Conservation (phyloP, 2,888 invertebrate species). For the Melieria crassipennis region DNA sequence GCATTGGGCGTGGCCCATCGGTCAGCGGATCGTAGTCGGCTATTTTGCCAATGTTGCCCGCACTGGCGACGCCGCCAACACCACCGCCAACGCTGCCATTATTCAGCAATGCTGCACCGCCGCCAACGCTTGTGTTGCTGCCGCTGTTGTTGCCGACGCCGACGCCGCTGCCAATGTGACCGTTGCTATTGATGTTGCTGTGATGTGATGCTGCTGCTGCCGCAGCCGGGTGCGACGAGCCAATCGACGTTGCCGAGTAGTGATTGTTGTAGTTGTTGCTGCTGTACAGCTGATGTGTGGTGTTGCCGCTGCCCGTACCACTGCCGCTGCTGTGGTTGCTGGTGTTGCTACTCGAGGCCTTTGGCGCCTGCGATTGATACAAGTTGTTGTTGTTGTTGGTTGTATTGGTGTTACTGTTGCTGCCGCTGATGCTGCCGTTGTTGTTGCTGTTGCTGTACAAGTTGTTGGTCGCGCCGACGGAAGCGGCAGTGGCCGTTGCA, state of each 20-base stretch:
- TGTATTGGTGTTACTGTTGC: conserved; percentile 32
- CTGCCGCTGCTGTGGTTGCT: conserved; percentile 42
- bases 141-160: conserved; percentile 27
- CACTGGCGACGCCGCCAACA: conserved; percentile 42
- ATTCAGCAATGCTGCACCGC: conserved; percentile 40
- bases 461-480: conserved; percentile 44
- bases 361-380: conserved; percentile 45
- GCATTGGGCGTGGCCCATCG: conserved; percentile 75
- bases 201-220: conserved; percentile 20
- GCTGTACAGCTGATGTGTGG: conserved; percentile 54
- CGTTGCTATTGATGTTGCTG: conserved; percentile 39
- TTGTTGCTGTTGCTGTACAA: conserved; percentile 35
- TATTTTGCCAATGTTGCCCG: conserved; percentile 72
- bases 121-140: conserved; percentile 33
- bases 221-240: conserved; percentile 44
- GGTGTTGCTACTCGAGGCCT: conserved; percentile 38
- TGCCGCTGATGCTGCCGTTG: conserved; percentile 43
- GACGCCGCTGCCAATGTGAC: conserved; percentile 40
- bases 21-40: conserved; percentile 83
- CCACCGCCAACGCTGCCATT: conserved; percentile 40
- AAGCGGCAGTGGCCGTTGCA: conserved; percentile 36
- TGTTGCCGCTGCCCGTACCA: conserved; percentile 41
- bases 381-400: conserved; percentile 39
- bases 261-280: conserved; percentile 51
- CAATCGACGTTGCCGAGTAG: conserved; percentile 49